Base-by-base conservation (phyloP, 2,113 vertebrate species). In the Thermophis baileyi region DNA sequence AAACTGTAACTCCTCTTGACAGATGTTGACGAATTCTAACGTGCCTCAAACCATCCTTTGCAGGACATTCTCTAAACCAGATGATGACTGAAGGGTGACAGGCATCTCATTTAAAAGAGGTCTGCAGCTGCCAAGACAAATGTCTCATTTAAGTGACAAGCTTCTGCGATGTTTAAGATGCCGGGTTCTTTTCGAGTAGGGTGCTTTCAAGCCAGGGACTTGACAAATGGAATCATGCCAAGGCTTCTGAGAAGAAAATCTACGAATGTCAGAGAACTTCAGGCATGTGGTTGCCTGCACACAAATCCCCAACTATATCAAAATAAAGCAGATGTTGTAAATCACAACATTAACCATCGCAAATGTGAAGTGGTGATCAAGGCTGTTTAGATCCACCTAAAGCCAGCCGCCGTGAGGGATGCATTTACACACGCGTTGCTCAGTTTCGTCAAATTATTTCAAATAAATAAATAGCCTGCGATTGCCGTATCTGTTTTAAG, bases 71-170 rank as follows among this genome's bases (percentile, higher is more conserved):
- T 85, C 90, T 46, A 35, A 85, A 20, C 40, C 16, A 91, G 51
- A 85, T 47, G 74, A 85, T 85, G 40, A 85, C 51, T 85, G 90
- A 55, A 85, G 51, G 51, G 22, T 85, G 90, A 55, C 74, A 91
- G 90, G 51, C 40, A 86, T 44, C 90, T 86, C 30, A 86, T 86
- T 91, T 30, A 85, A 55, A 91, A 55, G 74, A n/a, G 51, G 8
- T 47, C 51, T 86, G 90, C 51, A 22, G 35, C 90, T 85, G 90
- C 90, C 90, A 91, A 91, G 90, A 27, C 51, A 91, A 86, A 86
- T 55, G 74, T 91, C 25, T 91, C 74, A 85, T 86, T 86, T 91
- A 86, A 30, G 40, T 11, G 51, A 55, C 74, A 86, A 25, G 40
- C 74, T 85, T 91, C 40, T n/a, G 51, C 22, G 9, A 22, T 10